Evolutionary conservation across 2,888 invertebrate species (phyloP), one percentile per base, ranked within the genome.

Genomic region (Mythimna impura): DNA sequence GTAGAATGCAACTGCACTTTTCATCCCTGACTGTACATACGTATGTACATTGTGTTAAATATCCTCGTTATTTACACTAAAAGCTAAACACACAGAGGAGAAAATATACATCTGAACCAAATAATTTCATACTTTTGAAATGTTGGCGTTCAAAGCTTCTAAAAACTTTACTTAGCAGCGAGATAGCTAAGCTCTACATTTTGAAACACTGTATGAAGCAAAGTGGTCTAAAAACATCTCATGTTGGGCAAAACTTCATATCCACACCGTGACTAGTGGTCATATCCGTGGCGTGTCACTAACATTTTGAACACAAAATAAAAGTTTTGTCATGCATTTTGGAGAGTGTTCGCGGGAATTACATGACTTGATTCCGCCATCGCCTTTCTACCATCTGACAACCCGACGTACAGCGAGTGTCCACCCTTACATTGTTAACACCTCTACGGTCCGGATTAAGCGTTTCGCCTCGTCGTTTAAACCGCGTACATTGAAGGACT

Each of bases 281-380:
- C 82, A 82, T 81, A 82, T 82, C 85, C 85, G 81, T 86, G 47
- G 78, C 85, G 69, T 85, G 85, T 71, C 79, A 81, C 71, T 60
- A 60, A 65, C 80, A 79, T 76, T 76, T 9, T 55, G 43, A 69
- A 68, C 20, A 9, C 17, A 9, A 10, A 34, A 55, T 43, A n/a
- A 68, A 36, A 36, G 36, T 36, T n/a, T n/a, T 36, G 36, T 36
- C 36, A 2, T 36, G 9, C 36, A 36, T 36, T 36, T 36, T 36
- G 36, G 9, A 36, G 36, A 36, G 36, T 36, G 36, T 36, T 9
- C 36, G 36, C 36, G 36, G 36, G 9, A 10, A 36, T 9, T 36
- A 36, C 9, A 36, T 36, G 36, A 36, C 36, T 36, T 36, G 36
- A 36, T 36, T 36, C 9, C 9, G 36, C 36, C 36, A 36, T 36